A percentile compares a stretch with the other conserved stretches of the same genome.
Evolutionary conservation across 2,888 invertebrate species (phyloP).

Genomic region (Stictocephala bisonia): DNA sequence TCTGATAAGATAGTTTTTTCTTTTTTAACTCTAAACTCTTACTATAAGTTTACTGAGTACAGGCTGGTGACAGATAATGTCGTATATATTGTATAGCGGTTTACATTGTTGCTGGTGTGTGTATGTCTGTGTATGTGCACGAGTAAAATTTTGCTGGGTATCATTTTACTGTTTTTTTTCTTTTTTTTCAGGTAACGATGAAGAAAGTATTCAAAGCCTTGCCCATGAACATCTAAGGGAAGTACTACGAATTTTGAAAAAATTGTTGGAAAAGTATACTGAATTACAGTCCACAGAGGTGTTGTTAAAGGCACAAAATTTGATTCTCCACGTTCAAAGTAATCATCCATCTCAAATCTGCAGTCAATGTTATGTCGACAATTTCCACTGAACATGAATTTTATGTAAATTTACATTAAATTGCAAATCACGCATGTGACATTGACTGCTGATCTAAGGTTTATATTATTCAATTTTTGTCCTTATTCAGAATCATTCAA

Average conservation of each 20-base stretch:
- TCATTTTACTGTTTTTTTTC: neutral
- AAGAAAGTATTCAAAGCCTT: neutral
- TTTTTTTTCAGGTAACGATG: neutral
- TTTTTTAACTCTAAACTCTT: too few species aligned
- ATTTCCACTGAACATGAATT: neutral
- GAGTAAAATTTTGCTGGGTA: neutral
- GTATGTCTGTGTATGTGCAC: neutral
- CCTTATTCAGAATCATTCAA: too few species aligned
- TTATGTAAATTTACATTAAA: neutral
- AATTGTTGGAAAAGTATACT: constrained; percentile 35
- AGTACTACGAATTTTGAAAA: constrained; percentile 42
- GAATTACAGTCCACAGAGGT: constrained; percentile 46
- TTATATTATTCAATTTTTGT: too few species aligned
- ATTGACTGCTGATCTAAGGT: neutral
- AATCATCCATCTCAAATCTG: neutral
- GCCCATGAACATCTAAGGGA: constrained; percentile 43
- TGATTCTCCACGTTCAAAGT: constrained; percentile 46
- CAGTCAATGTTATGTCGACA: neutral
- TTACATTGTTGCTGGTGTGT: too few species aligned
- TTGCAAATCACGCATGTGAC: neutral
- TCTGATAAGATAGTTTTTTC: too few species aligned
- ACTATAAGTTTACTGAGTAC: too few species aligned
- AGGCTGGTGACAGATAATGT: too few species aligned
- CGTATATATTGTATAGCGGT: too few species aligned
- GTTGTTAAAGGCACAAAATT: constrained; percentile 44